A percentile compares a stretch with the other conserved stretches of the same genome.
These are phyloP conservation scores for Prietella phreatophila DNA, from an alignment of 2,113 vertebrate genomes.

Conservation along the genomic window DNA sequence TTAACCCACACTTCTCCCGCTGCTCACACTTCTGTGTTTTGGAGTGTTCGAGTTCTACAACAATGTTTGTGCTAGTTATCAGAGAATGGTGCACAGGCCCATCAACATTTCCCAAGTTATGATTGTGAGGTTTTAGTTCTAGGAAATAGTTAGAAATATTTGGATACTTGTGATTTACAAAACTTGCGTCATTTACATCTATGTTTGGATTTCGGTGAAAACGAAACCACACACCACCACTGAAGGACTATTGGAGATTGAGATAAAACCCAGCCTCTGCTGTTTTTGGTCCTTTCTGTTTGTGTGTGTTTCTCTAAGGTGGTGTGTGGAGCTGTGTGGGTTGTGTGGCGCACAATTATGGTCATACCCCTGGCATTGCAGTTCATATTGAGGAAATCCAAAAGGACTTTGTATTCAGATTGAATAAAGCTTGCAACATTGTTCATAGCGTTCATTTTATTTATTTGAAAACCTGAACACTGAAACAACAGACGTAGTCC, in stretches of 20 bases:
- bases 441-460: not conserved
- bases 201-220: not conserved
- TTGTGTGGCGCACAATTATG: constrained; percentile 32
- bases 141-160: not conserved
- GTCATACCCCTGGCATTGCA: constrained; percentile 30
- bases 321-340: constrained; percentile 37
- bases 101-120: not conserved
- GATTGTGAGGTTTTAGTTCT: not conserved
- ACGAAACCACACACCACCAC: not conserved
- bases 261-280: not conserved
- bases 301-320: constrained; percentile 35
- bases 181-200: not conserved
- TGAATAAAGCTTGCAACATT: constrained; percentile 22
- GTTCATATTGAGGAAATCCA: constrained; percentile 31
- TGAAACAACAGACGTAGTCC: not conserved
- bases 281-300: constrained; percentile 2
- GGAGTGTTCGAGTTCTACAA: not conserved
- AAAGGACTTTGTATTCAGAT: not conserved
- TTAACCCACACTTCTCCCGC: constrained; percentile 21
- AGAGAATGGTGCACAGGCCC: not conserved
- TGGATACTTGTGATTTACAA: not conserved
- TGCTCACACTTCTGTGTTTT: not conserved
- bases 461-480: not conserved
- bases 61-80: not conserved
- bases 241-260: not conserved